Conservation (phyloP, 2,113 vertebrate genomes). For the Melanocharis versteri region DNA sequence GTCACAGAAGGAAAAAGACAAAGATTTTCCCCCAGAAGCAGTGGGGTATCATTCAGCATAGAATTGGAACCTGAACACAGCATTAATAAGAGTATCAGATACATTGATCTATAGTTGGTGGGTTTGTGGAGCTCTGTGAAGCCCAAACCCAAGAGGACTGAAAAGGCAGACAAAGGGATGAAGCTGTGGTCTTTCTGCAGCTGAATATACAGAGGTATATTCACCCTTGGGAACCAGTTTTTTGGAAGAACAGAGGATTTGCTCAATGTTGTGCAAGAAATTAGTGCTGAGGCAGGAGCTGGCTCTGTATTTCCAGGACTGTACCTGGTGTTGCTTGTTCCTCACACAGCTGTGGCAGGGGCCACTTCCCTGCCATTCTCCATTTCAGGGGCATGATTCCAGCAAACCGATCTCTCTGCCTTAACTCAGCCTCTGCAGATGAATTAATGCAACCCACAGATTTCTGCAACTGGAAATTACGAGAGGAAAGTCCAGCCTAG, state of each 20-base stretch:
- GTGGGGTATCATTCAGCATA: background rate
- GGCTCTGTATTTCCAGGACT: background rate
- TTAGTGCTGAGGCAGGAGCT: background rate
- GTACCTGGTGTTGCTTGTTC: background rate
- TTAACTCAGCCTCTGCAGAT: background rate
- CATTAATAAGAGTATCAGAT: background rate
- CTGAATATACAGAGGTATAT: background rate
- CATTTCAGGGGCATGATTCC: background rate
- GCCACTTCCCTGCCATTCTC: background rate
- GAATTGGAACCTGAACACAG: background rate
- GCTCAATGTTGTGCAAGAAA: background rate
- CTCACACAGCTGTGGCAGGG: background rate
- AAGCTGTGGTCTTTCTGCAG: background rate
- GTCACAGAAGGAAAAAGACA: constrained; percentile 2
- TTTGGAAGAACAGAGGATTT: background rate
- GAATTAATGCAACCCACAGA: background rate
- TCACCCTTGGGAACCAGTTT: background rate
- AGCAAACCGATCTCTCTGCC: background rate
- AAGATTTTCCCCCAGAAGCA: background rate
- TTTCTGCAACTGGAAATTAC: background rate
- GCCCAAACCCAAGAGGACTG: background rate
- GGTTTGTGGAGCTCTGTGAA: background rate
- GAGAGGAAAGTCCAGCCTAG: background rate
- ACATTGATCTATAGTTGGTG: background rate
- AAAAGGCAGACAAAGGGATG: constrained; percentile 7